Base-by-base conservation (phyloP, 64 coral and sea anemone genomes). In the Hydrozoanthus tunicans region DNA sequence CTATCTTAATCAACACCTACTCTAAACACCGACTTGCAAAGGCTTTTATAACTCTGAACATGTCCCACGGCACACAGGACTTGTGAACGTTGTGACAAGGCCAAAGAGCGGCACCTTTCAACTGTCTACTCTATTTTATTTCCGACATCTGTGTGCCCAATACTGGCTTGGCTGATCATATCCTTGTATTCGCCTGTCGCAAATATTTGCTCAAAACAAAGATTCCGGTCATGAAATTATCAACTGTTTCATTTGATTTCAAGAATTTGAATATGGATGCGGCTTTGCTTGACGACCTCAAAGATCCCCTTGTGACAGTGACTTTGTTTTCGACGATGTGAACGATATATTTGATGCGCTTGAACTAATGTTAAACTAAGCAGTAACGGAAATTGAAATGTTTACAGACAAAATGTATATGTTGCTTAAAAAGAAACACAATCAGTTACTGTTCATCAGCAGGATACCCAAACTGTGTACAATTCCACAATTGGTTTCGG, bases 151-250 rank as follows among this genome's bases (percentile, higher is more conserved):
- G 12, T 53, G 86, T 94, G 11, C 51, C 73, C 9, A 82, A 95
- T 75, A 95, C 92, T 58, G 93, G 93, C 51, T 62, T 95, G 27
- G 61, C 93, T 15, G 93, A 95, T 66, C 93, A 95, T 77, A 61
- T 95, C 3, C 90, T 82, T 27, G 74, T 95, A 12, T 79, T 88
- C 77, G 78, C 82, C 55, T 20, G 64, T 43, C 82, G 82, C 14
- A 95, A 92, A 95, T 92, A 95, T 82, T 11, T 60, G 71, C 14
- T 17, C 27, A 90, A 54, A 91, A 63, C 6, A 62, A 51, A 54
- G 58, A 51, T 4, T 62, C 26, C 5, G 3, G 10, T 53, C 58
- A 91, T 80, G 65, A 32, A 79, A n/a, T 51, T 13, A 92, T 92
- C 2, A 78, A 56, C 3, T 93, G 82, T 80, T 15, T 43, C 32